Evolutionary conservation across 2,797 vertebrate species (phyloP), one percentile per base, ranked within the genome.

Genomic region (Halcyon leucocephala): DNA sequence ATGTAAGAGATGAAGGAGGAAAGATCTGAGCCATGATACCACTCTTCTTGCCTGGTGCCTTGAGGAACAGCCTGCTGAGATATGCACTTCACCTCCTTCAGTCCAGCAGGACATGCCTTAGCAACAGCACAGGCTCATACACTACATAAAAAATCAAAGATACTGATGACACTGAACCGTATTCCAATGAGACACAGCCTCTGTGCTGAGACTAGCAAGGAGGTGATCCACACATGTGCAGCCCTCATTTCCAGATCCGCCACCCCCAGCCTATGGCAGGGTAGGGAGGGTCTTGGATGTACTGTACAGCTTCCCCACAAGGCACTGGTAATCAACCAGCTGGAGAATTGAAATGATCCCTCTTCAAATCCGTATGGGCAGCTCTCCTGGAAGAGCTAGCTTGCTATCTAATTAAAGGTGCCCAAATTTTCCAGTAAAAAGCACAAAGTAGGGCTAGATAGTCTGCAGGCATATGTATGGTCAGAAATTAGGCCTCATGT

Each of bases 251-350:
- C 25, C 28, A 70, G n/a, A 71, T 24, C 14, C 2, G 7, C 3
- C 37, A 37, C 4, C 11, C 2, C 3, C 21, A 42, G 25, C 20
- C 82, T 48, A 22, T 15, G 44, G n/a, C 12, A 64, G 70, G 21
- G 22, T 14, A 60, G 16, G 10, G 8, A 67, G 31, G 6, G 9
- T 77, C n/a, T 64, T 51, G 25, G 73, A 41, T 13, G 9, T 6
- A 2, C 3, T 33, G 8, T 11, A 12, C 15, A 54, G 7, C 42
- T 67, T 78, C 12, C 14, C 4, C 0, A 3, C 28, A 69, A 66
- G 13, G 2, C 1, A 0, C 14, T 55, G 21, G 7, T 35, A 69
- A 21, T 6, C 3, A 39, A 58, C 2, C 31, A 72, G 3, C 4
- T 24, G 15, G 5, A 84, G 37, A 86, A 69, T 10, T 15, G 21